A percentile compares a stretch with the other conserved stretches of the same genome.
Conservation (phyloP, 2,113 vertebrate genomes). For the Zapornia atra region DNA sequence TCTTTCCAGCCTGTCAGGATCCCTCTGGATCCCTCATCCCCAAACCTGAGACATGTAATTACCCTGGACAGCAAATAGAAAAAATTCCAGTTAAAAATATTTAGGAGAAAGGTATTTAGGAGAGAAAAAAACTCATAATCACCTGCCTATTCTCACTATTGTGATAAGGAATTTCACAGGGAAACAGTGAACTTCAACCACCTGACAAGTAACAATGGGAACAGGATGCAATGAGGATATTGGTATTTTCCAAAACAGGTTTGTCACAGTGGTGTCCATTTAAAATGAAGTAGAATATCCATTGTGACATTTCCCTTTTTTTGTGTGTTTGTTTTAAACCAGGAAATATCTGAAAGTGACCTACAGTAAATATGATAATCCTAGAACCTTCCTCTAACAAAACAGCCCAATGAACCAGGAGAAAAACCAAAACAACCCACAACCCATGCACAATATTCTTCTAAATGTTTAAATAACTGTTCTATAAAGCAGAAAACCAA, state of each 20-base stretch:
- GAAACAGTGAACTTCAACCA: slow-evolving; percentile 9
- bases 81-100: background rate
- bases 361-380: background rate
- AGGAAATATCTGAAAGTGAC: slow-evolving; percentile 38
- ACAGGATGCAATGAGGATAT: slow-evolving; percentile 34
- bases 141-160: slow-evolving; percentile 39
- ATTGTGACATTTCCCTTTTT: slow-evolving; percentile 63
- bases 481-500: background rate
- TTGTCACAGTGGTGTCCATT: slow-evolving; percentile 2
- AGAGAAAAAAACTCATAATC: background rate
- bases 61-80: background rate
- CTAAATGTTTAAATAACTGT: background rate
- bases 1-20: too few species aligned
- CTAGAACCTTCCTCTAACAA: background rate
- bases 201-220: slow-evolving; percentile 42
- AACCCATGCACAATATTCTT: background rate
- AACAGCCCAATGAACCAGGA: background rate
- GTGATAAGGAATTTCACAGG: slow-evolving; percentile 36
- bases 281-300: slow-evolving; percentile 37
- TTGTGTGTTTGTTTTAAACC: slow-evolving; percentile 18
- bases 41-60: background rate
- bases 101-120: background rate
- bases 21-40: too few species aligned
- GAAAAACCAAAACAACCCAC: background rate
- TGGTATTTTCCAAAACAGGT: slow-evolving; percentile 28